Percentiles rank a stretch among this genome's conserved stretches.
Conservation (phyloP, 2,888 invertebrate species). For the Eustalomyia histrio region DNA sequence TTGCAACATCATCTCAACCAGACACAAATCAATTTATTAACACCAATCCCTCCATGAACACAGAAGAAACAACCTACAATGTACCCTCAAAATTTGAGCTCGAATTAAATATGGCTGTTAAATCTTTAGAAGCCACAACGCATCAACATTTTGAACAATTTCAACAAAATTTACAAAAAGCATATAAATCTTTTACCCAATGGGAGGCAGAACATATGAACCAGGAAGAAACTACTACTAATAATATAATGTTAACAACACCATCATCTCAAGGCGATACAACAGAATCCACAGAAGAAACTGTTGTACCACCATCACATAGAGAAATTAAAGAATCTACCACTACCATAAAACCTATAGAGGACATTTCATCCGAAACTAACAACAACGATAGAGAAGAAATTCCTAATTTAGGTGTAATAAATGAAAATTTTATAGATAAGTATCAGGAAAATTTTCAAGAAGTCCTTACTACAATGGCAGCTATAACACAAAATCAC, state of each 20-base stretch:
- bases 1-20: not conserved
- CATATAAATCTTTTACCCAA: constrained; percentile 19
- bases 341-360: not conserved
- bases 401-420: not conserved
- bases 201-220: not conserved
- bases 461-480: not conserved
- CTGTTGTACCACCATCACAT: not conserved
- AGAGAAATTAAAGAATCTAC: not conserved
- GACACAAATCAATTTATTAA: not conserved
- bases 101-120: constrained; percentile 20
- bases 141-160: constrained; percentile 37
- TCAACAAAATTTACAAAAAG: constrained; percentile 39
- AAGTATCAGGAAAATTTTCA: constrained; percentile 7
- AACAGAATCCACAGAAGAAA: not conserved
- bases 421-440: constrained; percentile 8
- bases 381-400: not conserved
- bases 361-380: not conserved
- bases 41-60: not conserved
- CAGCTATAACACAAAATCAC: not conserved
- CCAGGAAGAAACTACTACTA: not conserved
- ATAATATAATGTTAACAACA: no score
- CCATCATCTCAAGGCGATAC: no score
- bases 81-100: constrained; percentile 7
- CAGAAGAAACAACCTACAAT: not conserved
- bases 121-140: constrained; percentile 22